A percentile compares a stretch with the other conserved stretches of the same genome.
These are phyloP conservation scores for Orchestia grillus DNA, from an alignment of 1,140 invertebrate genomes.

Conservation along the genomic window DNA sequence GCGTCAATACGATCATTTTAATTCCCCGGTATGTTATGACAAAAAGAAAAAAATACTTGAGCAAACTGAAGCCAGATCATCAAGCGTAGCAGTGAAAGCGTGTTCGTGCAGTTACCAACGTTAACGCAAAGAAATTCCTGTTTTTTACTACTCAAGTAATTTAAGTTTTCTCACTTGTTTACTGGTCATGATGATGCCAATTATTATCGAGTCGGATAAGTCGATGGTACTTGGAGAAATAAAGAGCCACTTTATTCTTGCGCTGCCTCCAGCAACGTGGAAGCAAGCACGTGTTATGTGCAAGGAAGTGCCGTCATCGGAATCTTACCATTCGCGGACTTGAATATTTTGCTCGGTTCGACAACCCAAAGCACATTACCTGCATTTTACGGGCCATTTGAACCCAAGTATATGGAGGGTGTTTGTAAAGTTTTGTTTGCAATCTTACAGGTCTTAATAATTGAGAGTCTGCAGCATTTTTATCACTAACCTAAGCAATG, in stretches of 20 bases:
- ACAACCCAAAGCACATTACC: not conserved
- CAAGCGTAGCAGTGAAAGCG: not conserved
- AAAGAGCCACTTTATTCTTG: not conserved
- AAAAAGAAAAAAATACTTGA: not conserved
- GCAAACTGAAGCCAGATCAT: not conserved
- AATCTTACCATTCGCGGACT: not conserved
- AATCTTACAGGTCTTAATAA: too few relatives aligned
- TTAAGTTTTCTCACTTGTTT: not conserved
- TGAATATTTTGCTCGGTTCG: not conserved
- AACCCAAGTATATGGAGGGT: not conserved
- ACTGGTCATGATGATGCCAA: not conserved
- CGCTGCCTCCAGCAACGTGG: not conserved
- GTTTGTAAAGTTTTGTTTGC: too few relatives aligned
- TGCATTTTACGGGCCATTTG: not conserved
- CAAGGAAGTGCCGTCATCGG: not conserved
- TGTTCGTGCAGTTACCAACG: not conserved
- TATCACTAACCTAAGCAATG: too few relatives aligned
- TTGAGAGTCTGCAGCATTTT: too few relatives aligned
- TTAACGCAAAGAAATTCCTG: not conserved
- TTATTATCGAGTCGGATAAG: not conserved
- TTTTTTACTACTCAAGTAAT: not conserved
- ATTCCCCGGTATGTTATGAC: not conserved
- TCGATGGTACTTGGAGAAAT: not conserved
- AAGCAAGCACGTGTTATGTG: not conserved
- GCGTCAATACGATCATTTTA: not conserved